A percentile compares a stretch with the other conserved stretches of the same genome.
These are phyloP conservation scores for Orchesella flavescens DNA, from an alignment of 2,888 invertebrate species.

Conservation along the genomic window DNA sequence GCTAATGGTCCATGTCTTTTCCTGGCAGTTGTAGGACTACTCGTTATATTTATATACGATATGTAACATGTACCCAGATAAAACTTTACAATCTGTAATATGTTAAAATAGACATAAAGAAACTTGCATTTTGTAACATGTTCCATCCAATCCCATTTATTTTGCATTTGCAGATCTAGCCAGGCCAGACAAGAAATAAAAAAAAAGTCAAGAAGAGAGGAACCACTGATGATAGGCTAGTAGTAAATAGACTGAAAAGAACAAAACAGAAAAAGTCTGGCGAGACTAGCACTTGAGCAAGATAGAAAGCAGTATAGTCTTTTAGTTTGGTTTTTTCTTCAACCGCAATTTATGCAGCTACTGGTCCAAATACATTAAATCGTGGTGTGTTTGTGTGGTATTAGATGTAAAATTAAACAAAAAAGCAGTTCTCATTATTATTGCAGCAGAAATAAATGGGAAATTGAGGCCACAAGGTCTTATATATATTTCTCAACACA, in stretches of 20 bases:
- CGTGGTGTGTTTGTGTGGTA: not conserved
- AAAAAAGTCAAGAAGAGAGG: not conserved
- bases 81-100: not conserved
- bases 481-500: no score
- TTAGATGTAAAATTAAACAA: not conserved
- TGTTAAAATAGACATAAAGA: no score
- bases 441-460: not conserved
- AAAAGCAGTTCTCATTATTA: not conserved
- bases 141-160: not conserved
- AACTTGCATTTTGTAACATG: no score
- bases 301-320: no score
- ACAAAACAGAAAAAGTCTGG: no score
- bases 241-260: no score
- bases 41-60: not conserved
- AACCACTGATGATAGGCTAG: no score
- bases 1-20: slow-evolving; percentile 56
- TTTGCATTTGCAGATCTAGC: slow-evolving; percentile 1
- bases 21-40: slow-evolving; percentile 25
- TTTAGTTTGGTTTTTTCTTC: no score
- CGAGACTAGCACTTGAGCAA: no score
- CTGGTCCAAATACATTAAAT: not conserved
- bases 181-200: not conserved
- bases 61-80: not conserved
- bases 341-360: not conserved
- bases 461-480: not conserved